Percentiles rank a stretch among this genome's conserved stretches.
Evolutionary conservation across 2,888 invertebrate species (phyloP).

Genomic region (Aleiodes testaceus): DNA sequence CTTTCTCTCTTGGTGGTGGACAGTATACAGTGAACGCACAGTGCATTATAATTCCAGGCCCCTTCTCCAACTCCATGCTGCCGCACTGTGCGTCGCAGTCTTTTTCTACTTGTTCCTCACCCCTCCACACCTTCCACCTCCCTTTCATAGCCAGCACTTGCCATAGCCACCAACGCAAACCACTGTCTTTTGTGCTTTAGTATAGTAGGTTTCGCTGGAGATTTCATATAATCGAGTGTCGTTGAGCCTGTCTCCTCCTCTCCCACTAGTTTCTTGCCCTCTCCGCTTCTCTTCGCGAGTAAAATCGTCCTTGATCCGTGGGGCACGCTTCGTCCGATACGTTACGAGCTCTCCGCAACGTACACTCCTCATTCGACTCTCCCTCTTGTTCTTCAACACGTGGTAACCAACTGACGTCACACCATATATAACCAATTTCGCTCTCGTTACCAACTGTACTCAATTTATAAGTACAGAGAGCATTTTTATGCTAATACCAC

Average conservation of each 20-base stretch:
- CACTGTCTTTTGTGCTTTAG: constrained; percentile 12
- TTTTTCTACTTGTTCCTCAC: constrained; percentile 27
- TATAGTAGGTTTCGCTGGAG: constrained; percentile 11
- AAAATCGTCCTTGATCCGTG: constrained; percentile 71
- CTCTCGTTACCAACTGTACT: constrained; percentile 18
- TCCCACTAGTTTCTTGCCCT: constrained; percentile 7
- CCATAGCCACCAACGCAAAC: constrained; percentile 36
- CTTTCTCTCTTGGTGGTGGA: constrained; percentile 42
- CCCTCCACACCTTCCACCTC: constrained; percentile 11
- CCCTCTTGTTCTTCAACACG: constrained; percentile 32
- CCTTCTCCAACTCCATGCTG: constrained; percentile 20
- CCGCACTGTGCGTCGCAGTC: constrained; percentile 34
- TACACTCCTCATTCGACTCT: constrained; percentile 26
- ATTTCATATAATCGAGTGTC: constrained; percentile 4
- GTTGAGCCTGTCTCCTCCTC: constrained; percentile 41
- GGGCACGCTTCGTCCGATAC: constrained; percentile 65
- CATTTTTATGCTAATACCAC: too few species aligned
- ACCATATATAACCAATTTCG: constrained; percentile 39
- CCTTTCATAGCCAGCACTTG: constrained; percentile 31
- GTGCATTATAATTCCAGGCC: constrained; percentile 62
- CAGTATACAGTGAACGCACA: constrained; percentile 60
- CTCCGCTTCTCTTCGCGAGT: constrained; percentile 57
- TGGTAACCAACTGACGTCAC: constrained; percentile 44
- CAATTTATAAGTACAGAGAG: neutral
- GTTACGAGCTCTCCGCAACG: constrained; percentile 34